Evolutionary conservation across 2,888 invertebrate genomes (phyloP).

Genomic region (Phengaris alcon): DNA sequence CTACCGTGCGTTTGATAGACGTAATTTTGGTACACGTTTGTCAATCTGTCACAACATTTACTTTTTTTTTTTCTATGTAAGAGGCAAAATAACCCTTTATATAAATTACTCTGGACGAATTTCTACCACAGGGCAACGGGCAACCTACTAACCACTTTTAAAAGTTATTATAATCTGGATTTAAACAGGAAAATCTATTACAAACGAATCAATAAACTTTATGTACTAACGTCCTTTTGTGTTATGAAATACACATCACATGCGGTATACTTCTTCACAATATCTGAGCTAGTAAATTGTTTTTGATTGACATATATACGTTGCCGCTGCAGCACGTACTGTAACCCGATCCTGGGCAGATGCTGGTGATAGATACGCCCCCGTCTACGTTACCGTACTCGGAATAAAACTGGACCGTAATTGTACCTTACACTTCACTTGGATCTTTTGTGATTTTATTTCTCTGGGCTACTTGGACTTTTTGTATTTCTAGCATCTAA

Average conservation of each 20-base stretch:
- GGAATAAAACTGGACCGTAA: slow-evolving; percentile 10
- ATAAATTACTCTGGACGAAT: no score
- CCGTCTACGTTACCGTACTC: slow-evolving; percentile 18
- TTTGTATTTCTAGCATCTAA: no score
- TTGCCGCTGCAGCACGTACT: slow-evolving; percentile 36
- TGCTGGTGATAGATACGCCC: slow-evolving; percentile 24
- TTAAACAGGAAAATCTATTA: neutral
- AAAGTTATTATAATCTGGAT: neutral
- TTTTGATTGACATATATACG: slow-evolving; percentile 29
- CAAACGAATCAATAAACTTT: neutral
- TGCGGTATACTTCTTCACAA: neutral
- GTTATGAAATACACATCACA: neutral
- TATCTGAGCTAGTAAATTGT: slow-evolving; percentile 26
- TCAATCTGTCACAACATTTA: no score
- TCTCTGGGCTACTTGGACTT: no score
- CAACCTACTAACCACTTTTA: neutral
- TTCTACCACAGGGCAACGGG: no score
- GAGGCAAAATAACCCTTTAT: no score
- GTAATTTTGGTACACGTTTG: no score
- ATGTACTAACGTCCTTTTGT: neutral
- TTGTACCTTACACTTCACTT: neutral
- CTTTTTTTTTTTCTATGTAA: no score
- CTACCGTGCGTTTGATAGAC: no score
- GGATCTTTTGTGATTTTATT: neutral
- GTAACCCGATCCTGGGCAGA: slow-evolving; percentile 29